Evolutionary conservation across 2,888 invertebrate genomes (phyloP), one percentile per base, ranked within the genome.

Genomic region (Fragum fragum): DNA sequence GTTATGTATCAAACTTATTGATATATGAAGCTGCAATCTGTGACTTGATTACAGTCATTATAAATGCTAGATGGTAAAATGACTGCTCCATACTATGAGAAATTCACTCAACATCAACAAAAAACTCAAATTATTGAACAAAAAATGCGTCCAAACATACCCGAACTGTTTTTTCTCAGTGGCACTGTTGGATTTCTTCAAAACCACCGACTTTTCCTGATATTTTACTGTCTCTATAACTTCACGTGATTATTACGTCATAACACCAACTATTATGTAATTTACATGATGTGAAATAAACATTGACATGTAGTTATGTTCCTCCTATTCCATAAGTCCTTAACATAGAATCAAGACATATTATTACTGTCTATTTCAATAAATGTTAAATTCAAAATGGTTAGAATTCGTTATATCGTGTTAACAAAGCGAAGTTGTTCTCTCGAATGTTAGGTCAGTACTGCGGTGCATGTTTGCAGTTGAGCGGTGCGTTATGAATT

Each of bases 401-500:
- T 47, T 47, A 47, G n/a, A 47, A n/a, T 16, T 18, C n/a, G 47
- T 47, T 9, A 47, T n/a, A 47, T 5, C n/a, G 47, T 18, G n/a
- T 47, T 47, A 47, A 14, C n/a, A 2, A 42, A 42, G 21, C 42
- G 26, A 36, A n/a, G 66, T 42, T 66, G 21, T 21, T 66, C 66
- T n/a, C 26, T 11, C 42, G 9, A 42, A 21, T 66, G 66, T 42
- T 39, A 66, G 42, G 42, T 66, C 66, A 66, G 42, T 23, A 23
- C 23, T 42, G 66, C 6, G 66, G 21, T 66, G 66, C 66, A 66
- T 21, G n/a, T 23, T 32, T 74, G 79, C 77, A 77, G 70, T 23
- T 70, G 74, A 68, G 57, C 69, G 29, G 75, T 79, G 81, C 76
- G 73, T 81, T 86, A 86, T 86, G 86, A 83, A 76, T 83, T 74